A percentile compares a stretch with the other conserved stretches of the same genome.
Evolutionary conservation across 2,888 invertebrate genomes (phyloP).

Genomic region (Machimus rusticus): DNA sequence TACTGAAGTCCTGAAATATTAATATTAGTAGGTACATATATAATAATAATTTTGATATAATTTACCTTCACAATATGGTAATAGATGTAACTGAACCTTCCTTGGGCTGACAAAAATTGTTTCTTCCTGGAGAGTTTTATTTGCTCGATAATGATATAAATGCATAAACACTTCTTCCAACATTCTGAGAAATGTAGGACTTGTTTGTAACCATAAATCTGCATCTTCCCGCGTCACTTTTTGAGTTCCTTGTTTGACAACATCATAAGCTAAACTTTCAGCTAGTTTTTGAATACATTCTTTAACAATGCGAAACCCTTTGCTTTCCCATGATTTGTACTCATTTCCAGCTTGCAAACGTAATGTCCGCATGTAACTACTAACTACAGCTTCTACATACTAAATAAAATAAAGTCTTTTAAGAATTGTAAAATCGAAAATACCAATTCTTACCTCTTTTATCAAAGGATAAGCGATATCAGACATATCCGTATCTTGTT

Average conservation of each 20-base stretch:
- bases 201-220: constrained; percentile 63
- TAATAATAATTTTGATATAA: not conserved
- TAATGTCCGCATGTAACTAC: constrained; percentile 76
- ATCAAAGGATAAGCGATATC: constrained; percentile 70
- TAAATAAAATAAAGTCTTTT: constrained; percentile 52
- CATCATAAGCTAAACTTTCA: constrained; percentile 65
- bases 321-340: constrained; percentile 68
- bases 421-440: not conserved
- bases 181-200: constrained; percentile 65
- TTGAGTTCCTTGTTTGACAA: constrained; percentile 55
- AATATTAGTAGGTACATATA: constrained; percentile 21
- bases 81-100: constrained; percentile 49
- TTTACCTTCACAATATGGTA: constrained; percentile 55
- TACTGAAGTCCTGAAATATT: constrained; percentile 69
- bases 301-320: constrained; percentile 68
- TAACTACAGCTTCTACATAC: constrained; percentile 79
- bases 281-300: constrained; percentile 68
- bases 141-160: constrained; percentile 63
- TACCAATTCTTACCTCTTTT: constrained; percentile 66
- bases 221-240: constrained; percentile 55
- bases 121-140: constrained; percentile 48
- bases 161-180: constrained; percentile 67
- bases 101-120: constrained; percentile 48
- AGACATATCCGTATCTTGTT: constrained; percentile 64
- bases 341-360: constrained; percentile 67